Evolutionary conservation across 2,888 invertebrate species (phyloP).

Genomic region (Melieria picta): DNA sequence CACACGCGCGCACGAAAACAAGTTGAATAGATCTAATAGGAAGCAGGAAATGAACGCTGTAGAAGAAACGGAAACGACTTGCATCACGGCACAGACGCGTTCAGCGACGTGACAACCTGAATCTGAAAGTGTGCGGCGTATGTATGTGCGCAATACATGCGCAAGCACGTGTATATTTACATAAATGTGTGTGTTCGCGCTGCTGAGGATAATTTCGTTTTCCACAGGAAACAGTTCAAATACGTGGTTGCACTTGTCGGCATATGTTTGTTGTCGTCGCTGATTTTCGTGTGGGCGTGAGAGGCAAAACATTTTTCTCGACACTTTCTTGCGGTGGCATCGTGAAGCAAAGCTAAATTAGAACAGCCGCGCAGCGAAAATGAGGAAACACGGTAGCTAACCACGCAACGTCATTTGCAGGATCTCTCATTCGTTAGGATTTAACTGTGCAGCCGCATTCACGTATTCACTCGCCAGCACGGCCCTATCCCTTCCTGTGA

Average conservation of each 20-base stretch:
- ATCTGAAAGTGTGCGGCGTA: neutral
- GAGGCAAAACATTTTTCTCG: neutral
- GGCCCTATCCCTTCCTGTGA: too few relatives aligned
- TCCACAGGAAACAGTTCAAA: neutral
- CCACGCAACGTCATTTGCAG: too few relatives aligned
- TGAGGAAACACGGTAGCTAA: too few relatives aligned
- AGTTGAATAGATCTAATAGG: neutral
- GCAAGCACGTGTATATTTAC: too few relatives aligned
- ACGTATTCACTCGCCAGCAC: too few relatives aligned
- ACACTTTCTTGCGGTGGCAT: neutral
- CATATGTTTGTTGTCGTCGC: too few relatives aligned
- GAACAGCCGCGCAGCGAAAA: too few relatives aligned
- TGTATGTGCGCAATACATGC: neutral
- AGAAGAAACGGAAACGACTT: constrained; percentile 26
- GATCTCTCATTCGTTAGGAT: too few relatives aligned
- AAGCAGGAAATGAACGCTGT: constrained; percentile 28
- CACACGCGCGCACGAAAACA: too few relatives aligned
- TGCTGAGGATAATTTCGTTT: constrained; percentile 15
- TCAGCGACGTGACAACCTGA: neutral
- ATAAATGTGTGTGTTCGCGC: too few relatives aligned
- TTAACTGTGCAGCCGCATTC: too few relatives aligned
- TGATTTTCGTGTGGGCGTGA: too few relatives aligned
- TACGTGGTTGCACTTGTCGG: neutral
- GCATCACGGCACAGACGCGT: constrained; percentile 4
- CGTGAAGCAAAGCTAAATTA: neutral